A percentile compares a stretch with the other conserved stretches of the same genome.
Evolutionary conservation across 2,888 invertebrate species (phyloP).

Genomic region (Melinaea marsaeus): DNA sequence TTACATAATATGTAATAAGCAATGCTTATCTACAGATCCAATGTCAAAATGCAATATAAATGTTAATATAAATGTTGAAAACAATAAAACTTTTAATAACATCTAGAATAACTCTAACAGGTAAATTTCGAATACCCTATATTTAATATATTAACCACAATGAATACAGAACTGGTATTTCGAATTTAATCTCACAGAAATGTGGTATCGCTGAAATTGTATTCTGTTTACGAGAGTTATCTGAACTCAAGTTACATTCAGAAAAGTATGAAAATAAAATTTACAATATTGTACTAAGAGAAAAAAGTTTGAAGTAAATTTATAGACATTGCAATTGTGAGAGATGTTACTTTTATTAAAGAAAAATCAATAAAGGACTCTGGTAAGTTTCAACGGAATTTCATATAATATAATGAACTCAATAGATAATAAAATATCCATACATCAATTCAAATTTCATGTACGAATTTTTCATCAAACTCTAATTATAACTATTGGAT

Average conservation of each 20-base stretch:
- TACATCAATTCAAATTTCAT: too few species aligned
- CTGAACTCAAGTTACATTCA: conserved; percentile 27
- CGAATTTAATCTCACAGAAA: conserved; percentile 75
- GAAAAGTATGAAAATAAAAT: conserved; percentile 35
- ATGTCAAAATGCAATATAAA: too few species aligned
- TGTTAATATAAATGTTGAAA: too few species aligned
- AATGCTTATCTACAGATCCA: too few species aligned
- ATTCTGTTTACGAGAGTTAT: conserved; percentile 62
- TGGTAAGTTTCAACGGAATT: too few species aligned
- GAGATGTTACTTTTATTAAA: not conserved
- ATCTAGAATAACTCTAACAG: not conserved
- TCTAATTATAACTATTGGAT: too few species aligned
- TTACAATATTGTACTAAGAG: conserved; percentile 14
- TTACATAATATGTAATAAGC: too few species aligned
- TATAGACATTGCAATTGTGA: not conserved
- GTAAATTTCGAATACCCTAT: conserved; percentile 1
- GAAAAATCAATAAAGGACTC: too few species aligned
- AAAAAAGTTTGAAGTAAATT: not conserved
- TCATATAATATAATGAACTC: too few species aligned
- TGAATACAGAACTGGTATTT: conserved; percentile 66
- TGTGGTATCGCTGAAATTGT: conserved; percentile 72
- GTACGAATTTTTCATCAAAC: too few species aligned
- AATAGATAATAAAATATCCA: too few species aligned
- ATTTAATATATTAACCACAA: conserved; percentile 24
- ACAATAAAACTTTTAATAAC: too few species aligned